Evolutionary conservation across 2,888 invertebrate species (phyloP).

Genomic region (Philhelius pedissequus): DNA sequence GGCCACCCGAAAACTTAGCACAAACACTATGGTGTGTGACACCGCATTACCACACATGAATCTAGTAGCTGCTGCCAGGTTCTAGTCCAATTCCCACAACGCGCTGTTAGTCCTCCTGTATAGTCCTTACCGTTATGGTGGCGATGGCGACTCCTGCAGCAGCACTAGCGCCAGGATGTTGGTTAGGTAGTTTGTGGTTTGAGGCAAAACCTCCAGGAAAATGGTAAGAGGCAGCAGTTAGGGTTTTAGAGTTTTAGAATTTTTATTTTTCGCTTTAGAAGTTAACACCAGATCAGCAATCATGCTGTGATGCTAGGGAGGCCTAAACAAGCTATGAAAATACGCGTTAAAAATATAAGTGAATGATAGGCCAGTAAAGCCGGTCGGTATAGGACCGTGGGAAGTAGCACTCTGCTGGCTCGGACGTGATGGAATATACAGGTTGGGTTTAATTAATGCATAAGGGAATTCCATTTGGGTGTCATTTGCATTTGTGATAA

Average conservation of each 20-base stretch:
- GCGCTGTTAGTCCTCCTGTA: constrained; percentile 47
- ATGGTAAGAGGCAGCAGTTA: constrained; percentile 1
- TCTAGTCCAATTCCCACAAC: constrained; percentile 68
- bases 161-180: constrained; percentile 44
- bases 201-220: constrained; percentile 6
- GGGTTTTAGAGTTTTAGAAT: not conserved
- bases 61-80: constrained; percentile 67
- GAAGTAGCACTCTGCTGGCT: too few species aligned
- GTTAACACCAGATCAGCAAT: not conserved
- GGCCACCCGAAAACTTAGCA: constrained; percentile 63
- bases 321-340: constrained; percentile 14
- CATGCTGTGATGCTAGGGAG: not conserved
- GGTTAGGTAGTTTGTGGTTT: constrained; percentile 62
- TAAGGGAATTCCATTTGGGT: not conserved
- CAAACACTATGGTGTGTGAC: constrained; percentile 68
- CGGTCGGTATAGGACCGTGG: too few species aligned
- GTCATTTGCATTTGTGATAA: constrained; percentile 18
- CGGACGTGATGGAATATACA: not conserved
- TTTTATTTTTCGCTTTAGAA: not conserved
- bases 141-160: not conserved
- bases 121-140: not conserved
- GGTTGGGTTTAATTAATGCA: not conserved
- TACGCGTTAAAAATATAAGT: not conserved
- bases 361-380: not conserved
- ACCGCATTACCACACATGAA: constrained; percentile 68